Conservation (phyloP, 2,113 vertebrate species). For the Scortum barcoo region DNA sequence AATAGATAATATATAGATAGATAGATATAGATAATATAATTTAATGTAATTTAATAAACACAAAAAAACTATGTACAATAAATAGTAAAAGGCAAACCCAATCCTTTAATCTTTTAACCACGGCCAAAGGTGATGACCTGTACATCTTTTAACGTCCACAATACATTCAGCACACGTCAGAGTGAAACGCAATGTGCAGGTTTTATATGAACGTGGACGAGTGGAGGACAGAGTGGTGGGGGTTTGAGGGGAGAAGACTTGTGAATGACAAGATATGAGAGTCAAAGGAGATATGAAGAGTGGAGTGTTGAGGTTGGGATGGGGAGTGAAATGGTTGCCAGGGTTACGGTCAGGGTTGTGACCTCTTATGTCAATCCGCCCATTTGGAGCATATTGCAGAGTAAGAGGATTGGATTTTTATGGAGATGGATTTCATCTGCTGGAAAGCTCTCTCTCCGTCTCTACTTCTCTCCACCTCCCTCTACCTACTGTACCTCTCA, state of each 20-base stretch:
- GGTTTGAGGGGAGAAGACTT: not conserved
- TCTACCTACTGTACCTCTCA: not conserved
- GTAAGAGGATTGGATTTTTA: conserved; percentile 77
- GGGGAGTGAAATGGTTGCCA: conserved; percentile 60
- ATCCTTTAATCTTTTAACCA: conserved; percentile 12
- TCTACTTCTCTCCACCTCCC: not conserved
- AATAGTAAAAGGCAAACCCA: too few species aligned
- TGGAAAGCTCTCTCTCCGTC: conserved; percentile 37
- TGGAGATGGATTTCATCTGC: conserved; percentile 75
- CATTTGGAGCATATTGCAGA: conserved; percentile 76
- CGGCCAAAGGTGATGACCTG: conserved; percentile 28
- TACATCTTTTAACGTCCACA: conserved; percentile 38
- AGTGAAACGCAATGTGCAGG: conserved; percentile 9
- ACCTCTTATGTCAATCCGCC: conserved; percentile 70
- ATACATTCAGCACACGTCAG: conserved; percentile 23
- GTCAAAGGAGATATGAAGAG: conserved; percentile 17
- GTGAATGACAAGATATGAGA: conserved; percentile 33
- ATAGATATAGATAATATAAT: too few species aligned
- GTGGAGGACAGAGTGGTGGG: not conserved
- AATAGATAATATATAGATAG: too few species aligned
- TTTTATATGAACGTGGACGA: conserved; percentile 37
- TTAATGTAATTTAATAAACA: too few species aligned
- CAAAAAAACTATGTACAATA: too few species aligned
- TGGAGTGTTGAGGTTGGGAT: conserved; percentile 17
- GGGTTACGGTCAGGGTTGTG: conserved; percentile 59